A percentile compares a stretch with the other conserved stretches of the same genome.
These are phyloP conservation scores for Lasioglossum malachurum DNA, from an alignment of 2,888 invertebrate species.

Conservation along the genomic window DNA sequence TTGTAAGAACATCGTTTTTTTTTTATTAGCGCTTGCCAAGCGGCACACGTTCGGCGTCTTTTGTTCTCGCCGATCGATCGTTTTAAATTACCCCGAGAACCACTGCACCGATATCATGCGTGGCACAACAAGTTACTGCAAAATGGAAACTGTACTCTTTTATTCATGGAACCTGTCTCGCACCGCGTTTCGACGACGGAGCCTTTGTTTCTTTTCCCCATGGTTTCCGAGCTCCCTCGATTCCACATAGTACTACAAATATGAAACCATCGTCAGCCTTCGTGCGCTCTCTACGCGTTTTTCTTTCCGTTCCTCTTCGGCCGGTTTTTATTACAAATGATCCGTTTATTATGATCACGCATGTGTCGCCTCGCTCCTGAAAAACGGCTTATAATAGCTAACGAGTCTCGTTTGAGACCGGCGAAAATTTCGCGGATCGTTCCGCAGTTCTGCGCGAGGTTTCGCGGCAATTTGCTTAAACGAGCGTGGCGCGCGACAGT, in stretches of 20 bases:
- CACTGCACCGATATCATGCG: constrained; percentile 34
- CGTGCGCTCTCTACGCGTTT: background rate
- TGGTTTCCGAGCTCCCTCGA: background rate
- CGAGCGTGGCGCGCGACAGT: constrained; percentile 43
- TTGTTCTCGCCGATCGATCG: constrained; percentile 57
- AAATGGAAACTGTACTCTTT: constrained; percentile 30
- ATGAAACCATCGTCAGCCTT: background rate
- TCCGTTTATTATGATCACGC: background rate
- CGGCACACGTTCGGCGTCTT: background rate
- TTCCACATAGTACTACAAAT: background rate
- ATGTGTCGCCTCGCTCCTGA: background rate
- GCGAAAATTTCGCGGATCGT: background rate
- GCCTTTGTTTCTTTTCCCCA: background rate
- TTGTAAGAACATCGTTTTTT: background rate
- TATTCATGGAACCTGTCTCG: constrained; percentile 29
- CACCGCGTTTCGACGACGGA: background rate
- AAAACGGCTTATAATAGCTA: background rate
- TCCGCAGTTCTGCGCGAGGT: background rate
- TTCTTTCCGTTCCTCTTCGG: background rate
- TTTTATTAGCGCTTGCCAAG: background rate
- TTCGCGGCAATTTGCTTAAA: constrained; percentile 30
- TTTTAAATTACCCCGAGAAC: constrained; percentile 39
- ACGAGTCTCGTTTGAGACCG: constrained; percentile 35
- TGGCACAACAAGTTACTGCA: constrained; percentile 25
- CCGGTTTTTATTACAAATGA: background rate